phyloP scores from a whole-genome alignment of 2,113 vertebrate species.

The Oreochromis aureus region DNA sequence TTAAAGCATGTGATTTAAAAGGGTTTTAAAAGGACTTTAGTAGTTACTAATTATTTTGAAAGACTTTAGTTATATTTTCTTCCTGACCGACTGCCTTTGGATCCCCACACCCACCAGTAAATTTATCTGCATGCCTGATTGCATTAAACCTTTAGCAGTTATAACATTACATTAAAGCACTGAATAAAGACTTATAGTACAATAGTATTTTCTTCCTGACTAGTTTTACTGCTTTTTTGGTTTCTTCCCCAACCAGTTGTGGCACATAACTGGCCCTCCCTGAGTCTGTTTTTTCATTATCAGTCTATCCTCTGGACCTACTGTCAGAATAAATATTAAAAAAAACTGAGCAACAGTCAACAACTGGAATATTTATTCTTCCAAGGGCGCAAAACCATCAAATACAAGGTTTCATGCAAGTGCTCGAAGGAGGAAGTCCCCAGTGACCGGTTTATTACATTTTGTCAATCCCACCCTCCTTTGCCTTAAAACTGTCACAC shows the following conservation, averaged over 20 bases:
- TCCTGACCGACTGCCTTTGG: neutral
- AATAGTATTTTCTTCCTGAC: neutral
- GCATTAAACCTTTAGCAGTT: neutral
- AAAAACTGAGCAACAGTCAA: fast-evolving
- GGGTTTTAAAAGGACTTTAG: too few species aligned
- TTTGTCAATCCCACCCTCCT: neutral
- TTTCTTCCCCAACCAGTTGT: neutral
- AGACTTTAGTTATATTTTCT: neutral
- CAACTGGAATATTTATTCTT: neutral
- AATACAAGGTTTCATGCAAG: neutral
- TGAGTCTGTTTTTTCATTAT: neutral
- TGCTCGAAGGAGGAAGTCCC: neutral
- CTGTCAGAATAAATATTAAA: neutral
- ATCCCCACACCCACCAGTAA: neutral
- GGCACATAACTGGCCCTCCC: neutral
- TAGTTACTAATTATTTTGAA: too few species aligned
- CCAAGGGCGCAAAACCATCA: neutral
- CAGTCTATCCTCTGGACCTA: neutral
- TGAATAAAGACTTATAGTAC: neutral
- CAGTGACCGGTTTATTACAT: neutral
- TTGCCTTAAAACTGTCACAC: too few species aligned
- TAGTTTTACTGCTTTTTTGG: neutral
- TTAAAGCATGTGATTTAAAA: too few species aligned
- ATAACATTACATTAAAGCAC: neutral
- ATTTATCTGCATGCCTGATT: neutral